phyloP scores from a whole-genome alignment of 2,888 invertebrate genomes.

The Acanthosepion esculentum region DNA sequence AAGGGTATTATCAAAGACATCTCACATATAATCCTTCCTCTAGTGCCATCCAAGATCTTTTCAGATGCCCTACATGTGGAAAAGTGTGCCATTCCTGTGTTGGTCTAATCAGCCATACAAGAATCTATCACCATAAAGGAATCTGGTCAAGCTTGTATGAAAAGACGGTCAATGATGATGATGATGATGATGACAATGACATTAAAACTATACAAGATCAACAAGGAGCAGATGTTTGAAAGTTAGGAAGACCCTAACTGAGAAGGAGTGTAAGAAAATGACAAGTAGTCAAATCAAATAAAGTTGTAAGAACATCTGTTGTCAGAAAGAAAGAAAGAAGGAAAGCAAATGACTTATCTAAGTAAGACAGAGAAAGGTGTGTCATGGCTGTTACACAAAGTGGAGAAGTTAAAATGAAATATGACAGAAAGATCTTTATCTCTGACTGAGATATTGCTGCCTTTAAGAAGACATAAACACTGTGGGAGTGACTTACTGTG shows the following conservation, averaged over 20 bases:
- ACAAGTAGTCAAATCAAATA: conserved; percentile 4
- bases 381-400: background rate
- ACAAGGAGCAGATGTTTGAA: background rate
- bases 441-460: background rate
- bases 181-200: background rate
- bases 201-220: background rate
- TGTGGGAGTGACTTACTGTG: background rate
- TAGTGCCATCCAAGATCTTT: no score
- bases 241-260: background rate
- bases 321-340: background rate
- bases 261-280: background rate
- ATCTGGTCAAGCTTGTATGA: no score
- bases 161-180: no score
- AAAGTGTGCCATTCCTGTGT: no score
- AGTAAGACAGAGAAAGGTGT: background rate
- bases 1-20: no score
- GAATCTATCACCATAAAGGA: no score
- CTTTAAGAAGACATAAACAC: background rate
- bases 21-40: no score
- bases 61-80: no score
- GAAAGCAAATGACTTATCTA: background rate
- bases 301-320: conserved; percentile 11
- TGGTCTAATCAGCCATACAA: no score
- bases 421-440: background rate
- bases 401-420: background rate